Evolutionary conservation across 2,888 invertebrate species (phyloP).

Genomic region (Orchesella flavescens): DNA sequence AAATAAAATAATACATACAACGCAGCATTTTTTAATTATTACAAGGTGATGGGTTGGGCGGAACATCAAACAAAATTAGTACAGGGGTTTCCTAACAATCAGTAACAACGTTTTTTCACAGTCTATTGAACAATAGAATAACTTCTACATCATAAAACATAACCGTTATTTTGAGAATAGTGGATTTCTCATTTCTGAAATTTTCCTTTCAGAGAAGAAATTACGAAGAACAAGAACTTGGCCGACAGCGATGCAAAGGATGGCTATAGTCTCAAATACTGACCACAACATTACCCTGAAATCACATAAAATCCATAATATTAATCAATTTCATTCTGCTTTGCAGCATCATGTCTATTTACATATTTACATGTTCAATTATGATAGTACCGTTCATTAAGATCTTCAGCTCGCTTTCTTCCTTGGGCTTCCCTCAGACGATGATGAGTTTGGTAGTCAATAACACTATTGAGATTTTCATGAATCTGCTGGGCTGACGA

Average conservation of each 20-base stretch:
- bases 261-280: slow-evolving; percentile 87
- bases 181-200: slow-evolving; percentile 74
- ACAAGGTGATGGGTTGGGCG: too few relatives aligned
- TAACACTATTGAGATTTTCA: slow-evolving; percentile 87
- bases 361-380: neutral
- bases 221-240: slow-evolving; percentile 94
- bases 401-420: slow-evolving; percentile 94
- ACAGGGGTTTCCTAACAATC: too few relatives aligned
- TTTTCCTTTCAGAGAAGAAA: slow-evolving; percentile 88
- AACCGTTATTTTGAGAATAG: slow-evolving; percentile 60
- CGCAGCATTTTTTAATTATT: too few relatives aligned
- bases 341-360: too few relatives aligned
- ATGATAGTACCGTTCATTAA: slow-evolving; percentile 82
- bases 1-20: too few relatives aligned
- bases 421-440: slow-evolving; percentile 94
- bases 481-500: slow-evolving; percentile 92
- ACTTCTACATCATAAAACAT: neutral
- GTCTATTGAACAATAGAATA: slow-evolving; percentile 20
- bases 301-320: slow-evolving; percentile 5
- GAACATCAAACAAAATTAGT: too few relatives aligned
- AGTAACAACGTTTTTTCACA: slow-evolving; percentile 2
- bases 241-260: slow-evolving; percentile 88
- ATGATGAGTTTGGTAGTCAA: slow-evolving; percentile 98
- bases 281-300: slow-evolving; percentile 92
- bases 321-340: neutral